Evolutionary conservation across 2,888 invertebrate species (phyloP).

Genomic region (Lasioglossum marginatum): DNA sequence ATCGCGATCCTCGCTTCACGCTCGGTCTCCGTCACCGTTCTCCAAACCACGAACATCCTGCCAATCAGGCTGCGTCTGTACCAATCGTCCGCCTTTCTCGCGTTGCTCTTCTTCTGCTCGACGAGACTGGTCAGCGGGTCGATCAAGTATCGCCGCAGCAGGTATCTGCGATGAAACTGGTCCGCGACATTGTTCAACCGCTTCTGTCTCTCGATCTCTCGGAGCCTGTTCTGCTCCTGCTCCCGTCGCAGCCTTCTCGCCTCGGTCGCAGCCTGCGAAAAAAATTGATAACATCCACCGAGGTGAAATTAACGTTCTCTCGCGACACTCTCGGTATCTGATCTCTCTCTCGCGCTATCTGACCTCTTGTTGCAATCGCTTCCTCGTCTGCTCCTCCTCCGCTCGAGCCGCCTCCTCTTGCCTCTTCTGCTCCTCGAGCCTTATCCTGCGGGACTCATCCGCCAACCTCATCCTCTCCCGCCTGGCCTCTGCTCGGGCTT

Average conservation of each 20-base stretch:
- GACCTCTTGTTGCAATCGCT: conserved; percentile 83
- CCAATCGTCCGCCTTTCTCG: conserved; percentile 86
- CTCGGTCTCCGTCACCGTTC: conserved; percentile 82
- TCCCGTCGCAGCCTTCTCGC: conserved; percentile 76
- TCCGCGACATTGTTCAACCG: conserved; percentile 73
- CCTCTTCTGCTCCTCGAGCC: conserved; percentile 84
- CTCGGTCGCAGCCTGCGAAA: conserved; percentile 75
- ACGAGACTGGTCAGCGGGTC: conserved; percentile 74
- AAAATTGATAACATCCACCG: conserved; percentile 19
- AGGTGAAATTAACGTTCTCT: conserved; percentile 54
- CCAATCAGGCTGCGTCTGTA: conserved; percentile 85
- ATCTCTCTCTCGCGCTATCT: conserved; percentile 73
- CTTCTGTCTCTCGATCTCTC: conserved; percentile 73
- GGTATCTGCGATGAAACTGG: conserved; percentile 75
- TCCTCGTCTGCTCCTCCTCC: conserved; percentile 84
- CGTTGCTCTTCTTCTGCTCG: conserved; percentile 67
- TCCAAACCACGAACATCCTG: conserved; percentile 85
- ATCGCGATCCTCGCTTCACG: conserved; percentile 66
- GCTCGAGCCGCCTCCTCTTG: conserved; percentile 81
- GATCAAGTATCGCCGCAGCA: conserved; percentile 76
- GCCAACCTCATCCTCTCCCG: conserved; percentile 83
- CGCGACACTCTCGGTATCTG: conserved; percentile 45
- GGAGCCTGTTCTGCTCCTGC: conserved; percentile 71
- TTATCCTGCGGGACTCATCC: conserved; percentile 79
- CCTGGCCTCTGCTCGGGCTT: conserved; percentile 89